Evolutionary conservation across 1,140 invertebrate species (phyloP), one percentile per base, ranked within the genome.

Genomic region (Caerostris extrusa): DNA sequence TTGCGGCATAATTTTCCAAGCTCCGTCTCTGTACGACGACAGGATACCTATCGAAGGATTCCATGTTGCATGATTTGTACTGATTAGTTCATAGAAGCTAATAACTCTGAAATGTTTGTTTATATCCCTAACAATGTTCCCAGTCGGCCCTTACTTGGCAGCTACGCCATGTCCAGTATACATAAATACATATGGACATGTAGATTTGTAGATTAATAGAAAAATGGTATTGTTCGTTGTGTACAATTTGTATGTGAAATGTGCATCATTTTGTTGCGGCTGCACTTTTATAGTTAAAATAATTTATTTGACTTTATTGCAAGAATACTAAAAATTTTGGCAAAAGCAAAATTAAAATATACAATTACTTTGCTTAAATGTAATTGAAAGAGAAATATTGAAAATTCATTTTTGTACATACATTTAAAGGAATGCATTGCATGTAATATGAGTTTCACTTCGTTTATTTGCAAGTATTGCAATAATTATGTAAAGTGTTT

Each of bases 1-100:
- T 12, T 98, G 98, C n/a, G 98, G 97, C 5, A 99, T 99, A 94
- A 96, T 99, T 14, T 97, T 98, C 94, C 98, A 99, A 96, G 98
- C 98, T 3, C 97, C 97, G 2, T 96, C 96, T 3, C 95, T 97
- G 6, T 97, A 96, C 94, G 96, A 97, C 94, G 94, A 95, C 95
- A 98, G 98, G 1, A 97, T 98, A 95, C 98, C 98, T 5, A 99
- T 99, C 94, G 98, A 99, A 95, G 94, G 88, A 57, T 94, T 90
- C 64, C 89, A 94, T 50, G 89, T 90, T 60, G 93, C 88, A 90
- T 94, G 86, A 93, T 88, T 67, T 58, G 56, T 58, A 85, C 6
- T 60, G 19, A 85, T 34, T 85, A 19, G 55, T 10, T 19, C 14
- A 19, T 77, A 12, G n/a, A n/a, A 34, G 56, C 83, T 85, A 60